A percentile compares a stretch with the other conserved stretches of the same genome.
Conservation (phyloP, 2,113 vertebrate genomes). For the Pelodiscus sinensis region DNA sequence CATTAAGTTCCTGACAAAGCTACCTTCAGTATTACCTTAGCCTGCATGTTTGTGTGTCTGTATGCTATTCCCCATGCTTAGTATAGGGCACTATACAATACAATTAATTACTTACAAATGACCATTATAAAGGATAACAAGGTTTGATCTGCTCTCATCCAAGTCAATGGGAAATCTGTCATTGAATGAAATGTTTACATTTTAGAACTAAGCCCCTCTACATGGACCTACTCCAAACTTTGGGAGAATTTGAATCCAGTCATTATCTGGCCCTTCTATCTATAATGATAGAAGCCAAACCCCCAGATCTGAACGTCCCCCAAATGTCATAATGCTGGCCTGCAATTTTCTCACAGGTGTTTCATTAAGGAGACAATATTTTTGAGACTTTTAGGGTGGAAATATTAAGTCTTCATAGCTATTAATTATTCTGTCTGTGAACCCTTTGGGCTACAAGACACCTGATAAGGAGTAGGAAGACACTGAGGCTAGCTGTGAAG, state of each 20-base stretch:
- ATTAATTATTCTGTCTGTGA: background rate
- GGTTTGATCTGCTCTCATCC: background rate
- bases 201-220: background rate
- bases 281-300: background rate
- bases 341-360: conserved; percentile 17
- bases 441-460: background rate
- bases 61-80: background rate
- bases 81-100: background rate
- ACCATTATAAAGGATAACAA: conserved; percentile 33
- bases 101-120: conserved; percentile 43
- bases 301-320: conserved; percentile 39
- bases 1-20: background rate
- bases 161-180: background rate
- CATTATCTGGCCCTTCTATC: background rate
- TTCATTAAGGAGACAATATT: conserved; percentile 32
- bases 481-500: background rate
- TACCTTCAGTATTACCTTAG: background rate
- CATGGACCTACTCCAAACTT: conserved; percentile 33
- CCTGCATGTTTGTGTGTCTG: background rate
- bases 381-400: conserved; percentile 28
- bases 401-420: background rate
- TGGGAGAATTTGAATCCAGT: conserved; percentile 36
- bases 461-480: background rate
- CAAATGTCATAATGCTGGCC: conserved; percentile 44
- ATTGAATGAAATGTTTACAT: conserved; percentile 6